Base-by-base conservation (phyloP, 53 echinoderm and acorn worm species). In the Henricia sp. region DNA sequence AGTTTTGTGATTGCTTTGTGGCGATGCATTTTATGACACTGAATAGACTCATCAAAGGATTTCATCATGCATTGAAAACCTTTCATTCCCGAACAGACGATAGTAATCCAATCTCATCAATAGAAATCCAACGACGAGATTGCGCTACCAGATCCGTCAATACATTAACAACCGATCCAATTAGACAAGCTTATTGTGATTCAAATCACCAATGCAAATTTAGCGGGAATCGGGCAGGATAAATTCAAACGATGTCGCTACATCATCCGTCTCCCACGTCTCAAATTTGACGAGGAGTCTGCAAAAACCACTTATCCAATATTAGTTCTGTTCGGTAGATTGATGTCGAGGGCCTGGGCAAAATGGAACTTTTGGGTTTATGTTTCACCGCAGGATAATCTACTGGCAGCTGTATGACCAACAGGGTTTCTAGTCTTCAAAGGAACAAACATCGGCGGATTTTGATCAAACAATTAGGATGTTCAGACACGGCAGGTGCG, bases 141-240 rank as follows among this genome's bases (percentile, higher is more conserved):
- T 57, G 56, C 76, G 59, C 14, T 34, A 14, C 20, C 25, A 52
- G 29, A 56, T 57, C 41, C 19, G 25, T 40, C 40, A 29, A 19
- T 17, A 17, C 41, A 56, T 56, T 76, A 37, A 17, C 13, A 40
- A 38, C 29, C 41, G 40, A 76, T 76, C 59, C 76, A 76, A 58
- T 58, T 39, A 76, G 23, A 28, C 26, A 27, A 28, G 24, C 20
- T 52, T 53, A 25, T 53, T 2, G 46, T 6, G 20, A 28, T 42
- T 70, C 70, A 70, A 28, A 70, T 70, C 46, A 28, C 70, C 70
- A 70, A 70, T 70, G 44, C 70, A 70, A 70, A 70, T 70, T 70
- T 56, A 10, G 3, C 43, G 26, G 3, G 44, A 70, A 48, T 43
- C 27, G 28, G 14, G 26, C 17, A 66, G 38, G 70, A 43, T 1